Evolutionary conservation across 1,140 invertebrate species (phyloP).

Genomic region (Mizuhopecten yessoensis): DNA sequence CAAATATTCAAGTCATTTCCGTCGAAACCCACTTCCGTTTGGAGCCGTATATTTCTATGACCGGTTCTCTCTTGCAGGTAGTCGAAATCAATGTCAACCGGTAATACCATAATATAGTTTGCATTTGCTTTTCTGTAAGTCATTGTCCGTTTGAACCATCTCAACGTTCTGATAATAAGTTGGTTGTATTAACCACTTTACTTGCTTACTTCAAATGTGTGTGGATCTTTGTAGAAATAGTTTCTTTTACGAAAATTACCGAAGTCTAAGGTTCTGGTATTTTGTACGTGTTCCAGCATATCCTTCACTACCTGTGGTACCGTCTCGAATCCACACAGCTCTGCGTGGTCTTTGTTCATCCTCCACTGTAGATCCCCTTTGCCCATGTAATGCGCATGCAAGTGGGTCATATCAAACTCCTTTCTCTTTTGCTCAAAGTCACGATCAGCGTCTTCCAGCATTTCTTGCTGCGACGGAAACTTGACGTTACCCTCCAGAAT

Average conservation of each 20-base stretch:
- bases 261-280: background rate
- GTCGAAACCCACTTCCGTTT: too few species aligned
- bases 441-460: conserved; percentile 45
- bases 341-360: background rate
- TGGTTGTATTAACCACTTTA: too few species aligned
- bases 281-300: background rate
- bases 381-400: background rate
- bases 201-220: background rate
- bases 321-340: background rate
- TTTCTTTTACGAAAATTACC: background rate
- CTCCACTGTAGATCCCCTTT: background rate
- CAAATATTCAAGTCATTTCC: too few species aligned
- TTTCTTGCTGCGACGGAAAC: conserved; percentile 45
- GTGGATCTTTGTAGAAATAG: background rate
- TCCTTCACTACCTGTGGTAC: background rate
- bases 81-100: too few species aligned
- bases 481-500: conserved; percentile 41
- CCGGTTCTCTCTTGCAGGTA: too few species aligned
- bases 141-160: too few species aligned
- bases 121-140: too few species aligned
- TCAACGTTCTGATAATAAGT: too few species aligned
- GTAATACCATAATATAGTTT: too few species aligned
- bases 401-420: background rate
- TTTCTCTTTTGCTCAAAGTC: conserved; percentile 47
- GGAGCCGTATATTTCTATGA: too few species aligned